Evolutionary conservation across 2,797 vertebrate species (phyloP).

Genomic region (Xerus rutilus): DNA sequence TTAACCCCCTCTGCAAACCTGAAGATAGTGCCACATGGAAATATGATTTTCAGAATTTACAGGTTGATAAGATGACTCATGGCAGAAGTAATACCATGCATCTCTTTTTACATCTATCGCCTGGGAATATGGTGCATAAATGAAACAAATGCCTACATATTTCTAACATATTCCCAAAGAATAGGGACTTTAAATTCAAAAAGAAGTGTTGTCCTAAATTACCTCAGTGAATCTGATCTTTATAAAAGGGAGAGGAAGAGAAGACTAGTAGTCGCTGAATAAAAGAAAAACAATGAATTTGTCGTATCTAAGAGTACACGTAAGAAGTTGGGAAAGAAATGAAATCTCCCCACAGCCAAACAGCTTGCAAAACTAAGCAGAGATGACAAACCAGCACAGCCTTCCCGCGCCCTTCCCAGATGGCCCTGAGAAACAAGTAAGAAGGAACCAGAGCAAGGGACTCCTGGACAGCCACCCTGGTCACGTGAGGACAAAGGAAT

Average conservation of each 20-base stretch:
- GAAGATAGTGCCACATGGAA: not conserved
- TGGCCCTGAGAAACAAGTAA: not conserved
- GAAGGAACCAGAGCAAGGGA: not conserved
- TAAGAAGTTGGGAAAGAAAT: not conserved
- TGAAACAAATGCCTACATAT: not conserved
- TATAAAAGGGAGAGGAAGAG: not conserved
- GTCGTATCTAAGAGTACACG: not conserved
- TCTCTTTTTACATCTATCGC: not conserved
- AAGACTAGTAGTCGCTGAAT: not conserved
- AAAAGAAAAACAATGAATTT: not conserved
- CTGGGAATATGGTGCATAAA: not conserved
- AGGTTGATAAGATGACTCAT: too few relatives aligned
- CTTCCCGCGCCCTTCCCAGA: not conserved
- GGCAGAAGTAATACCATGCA: not conserved
- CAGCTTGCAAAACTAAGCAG: not conserved
- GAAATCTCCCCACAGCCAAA: not conserved
- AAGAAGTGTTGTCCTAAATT: not conserved
- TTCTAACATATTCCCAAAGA: not conserved
- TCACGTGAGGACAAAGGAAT: not conserved
- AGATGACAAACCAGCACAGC: not conserved
- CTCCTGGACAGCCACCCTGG: not conserved
- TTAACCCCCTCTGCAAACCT: not conserved
- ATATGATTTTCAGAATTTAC: not conserved
- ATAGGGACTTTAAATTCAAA: not conserved
- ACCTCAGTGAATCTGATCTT: not conserved